Conservation (phyloP, 2,888 invertebrate genomes). For the Sialis lutaria region DNA sequence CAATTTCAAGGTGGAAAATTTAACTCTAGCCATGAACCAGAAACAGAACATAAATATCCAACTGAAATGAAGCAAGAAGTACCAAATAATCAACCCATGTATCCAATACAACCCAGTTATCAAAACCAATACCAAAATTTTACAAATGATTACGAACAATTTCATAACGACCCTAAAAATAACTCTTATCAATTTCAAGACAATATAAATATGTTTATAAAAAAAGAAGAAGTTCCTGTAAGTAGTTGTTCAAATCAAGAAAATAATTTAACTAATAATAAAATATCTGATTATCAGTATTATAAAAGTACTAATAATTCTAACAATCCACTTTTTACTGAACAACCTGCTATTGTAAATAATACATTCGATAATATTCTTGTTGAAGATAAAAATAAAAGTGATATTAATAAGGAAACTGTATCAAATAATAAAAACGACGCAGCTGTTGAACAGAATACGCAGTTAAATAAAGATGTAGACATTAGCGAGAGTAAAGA, state of each 20-base stretch:
- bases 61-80: slow-evolving; percentile 6
- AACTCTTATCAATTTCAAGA: background rate
- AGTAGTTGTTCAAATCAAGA: no score
- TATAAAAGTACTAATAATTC: no score
- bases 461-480: background rate
- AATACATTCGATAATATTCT: background rate
- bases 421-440: background rate
- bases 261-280: no score
- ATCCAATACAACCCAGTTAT: no score
- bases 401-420: background rate
- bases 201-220: background rate
- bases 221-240: no score
- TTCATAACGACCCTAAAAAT: slow-evolving; percentile 5
- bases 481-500: background rate
- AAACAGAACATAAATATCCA: slow-evolving; percentile 3
- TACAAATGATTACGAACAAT: background rate
- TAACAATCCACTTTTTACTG: no score
- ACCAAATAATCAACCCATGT: no score
- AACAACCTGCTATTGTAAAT: background rate
- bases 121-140: background rate
- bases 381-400: background rate
- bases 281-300: no score
- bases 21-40: slow-evolving; percentile 6
- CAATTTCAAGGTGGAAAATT: slow-evolving; percentile 26
- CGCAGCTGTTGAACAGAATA: background rate